These are phyloP conservation scores for Sakesphorus luctuosus DNA, from an alignment of 2,113 vertebrate genomes.

Conservation along the genomic window DNA sequence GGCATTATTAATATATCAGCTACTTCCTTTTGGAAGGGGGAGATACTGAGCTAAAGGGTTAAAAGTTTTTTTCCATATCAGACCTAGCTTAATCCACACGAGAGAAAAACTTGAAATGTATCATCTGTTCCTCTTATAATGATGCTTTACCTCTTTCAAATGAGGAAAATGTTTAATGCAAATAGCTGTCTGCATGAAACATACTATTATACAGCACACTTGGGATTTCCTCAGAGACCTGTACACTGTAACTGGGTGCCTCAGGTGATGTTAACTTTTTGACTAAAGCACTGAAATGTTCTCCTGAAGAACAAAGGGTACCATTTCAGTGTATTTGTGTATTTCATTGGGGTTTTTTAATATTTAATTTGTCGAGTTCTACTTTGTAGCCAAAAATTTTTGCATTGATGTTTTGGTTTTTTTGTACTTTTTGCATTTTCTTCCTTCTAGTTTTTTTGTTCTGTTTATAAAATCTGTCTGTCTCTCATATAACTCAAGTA, in stretches of 20 bases:
- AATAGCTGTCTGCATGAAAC: neutral
- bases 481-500: neutral
- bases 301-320: neutral
- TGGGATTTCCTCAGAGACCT: neutral
- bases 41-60: neutral
- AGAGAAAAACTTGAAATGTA: constrained; percentile 18
- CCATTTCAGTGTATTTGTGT: neutral
- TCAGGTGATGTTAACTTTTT: neutral
- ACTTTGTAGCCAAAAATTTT: neutral
- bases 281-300: neutral
- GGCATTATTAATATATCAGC: neutral
- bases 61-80: neutral
- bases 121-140: constrained; percentile 7
- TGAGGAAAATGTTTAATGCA: constrained; percentile 22
- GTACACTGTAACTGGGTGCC: neutral
- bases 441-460: neutral
- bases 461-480: neutral
- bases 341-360: neutral
- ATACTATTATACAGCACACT: neutral
- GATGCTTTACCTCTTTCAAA: constrained; percentile 29
- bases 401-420: neutral
- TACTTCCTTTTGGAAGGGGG: neutral
- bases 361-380: neutral
- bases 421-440: neutral
- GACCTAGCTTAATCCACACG: neutral